Percentiles rank a stretch among this genome's conserved stretches.
These are phyloP conservation scores for Mus minutoides DNA, from an alignment of 2,797 vertebrate genomes.

Conservation along the genomic window DNA sequence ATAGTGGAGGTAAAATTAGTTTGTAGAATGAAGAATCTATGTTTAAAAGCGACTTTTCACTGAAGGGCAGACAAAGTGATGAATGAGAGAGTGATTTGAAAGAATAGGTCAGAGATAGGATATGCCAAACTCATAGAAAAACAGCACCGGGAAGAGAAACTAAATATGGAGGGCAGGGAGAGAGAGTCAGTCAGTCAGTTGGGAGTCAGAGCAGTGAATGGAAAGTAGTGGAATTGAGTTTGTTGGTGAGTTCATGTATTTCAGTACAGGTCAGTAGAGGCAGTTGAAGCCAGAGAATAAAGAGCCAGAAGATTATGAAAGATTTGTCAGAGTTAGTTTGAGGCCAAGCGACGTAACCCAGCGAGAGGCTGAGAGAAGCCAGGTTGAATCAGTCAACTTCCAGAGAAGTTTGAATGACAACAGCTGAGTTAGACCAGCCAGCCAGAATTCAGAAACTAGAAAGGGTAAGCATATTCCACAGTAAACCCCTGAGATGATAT, in stretches of 20 bases:
- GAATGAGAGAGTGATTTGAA: too few relatives aligned
- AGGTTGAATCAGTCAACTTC: neutral
- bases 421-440: neutral
- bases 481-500: neutral
- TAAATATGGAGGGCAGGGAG: neutral
- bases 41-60: too few relatives aligned
- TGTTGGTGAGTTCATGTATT: neutral
- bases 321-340: neutral
- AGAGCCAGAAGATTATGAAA: neutral
- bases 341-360: neutral
- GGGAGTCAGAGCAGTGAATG: neutral
- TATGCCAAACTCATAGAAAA: too few relatives aligned
- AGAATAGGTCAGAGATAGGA: too few relatives aligned
- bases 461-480: neutral
- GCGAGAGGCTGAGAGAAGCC: neutral
- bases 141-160: too few relatives aligned
- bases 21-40: too few relatives aligned
- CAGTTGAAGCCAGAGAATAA: neutral
- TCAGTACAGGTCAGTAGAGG: neutral
- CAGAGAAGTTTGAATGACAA: neutral
- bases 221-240: neutral
- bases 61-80: too few relatives aligned
- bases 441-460: neutral
- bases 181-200: neutral
- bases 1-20: too few relatives aligned